Conservation (phyloP, 2,888 invertebrate species). For the Allophyes oxyacanthae region DNA sequence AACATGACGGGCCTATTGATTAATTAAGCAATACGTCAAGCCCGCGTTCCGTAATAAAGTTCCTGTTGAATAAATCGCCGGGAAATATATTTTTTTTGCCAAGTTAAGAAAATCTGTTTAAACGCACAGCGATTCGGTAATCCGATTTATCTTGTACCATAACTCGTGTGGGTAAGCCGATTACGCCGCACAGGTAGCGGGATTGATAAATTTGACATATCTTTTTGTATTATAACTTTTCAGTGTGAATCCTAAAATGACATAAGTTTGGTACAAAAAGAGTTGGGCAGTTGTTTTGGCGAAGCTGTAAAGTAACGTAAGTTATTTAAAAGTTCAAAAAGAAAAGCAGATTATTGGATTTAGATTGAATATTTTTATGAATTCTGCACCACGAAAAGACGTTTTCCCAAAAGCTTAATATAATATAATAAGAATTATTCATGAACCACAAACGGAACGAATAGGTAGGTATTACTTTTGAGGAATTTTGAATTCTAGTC, state of each 20-base stretch:
- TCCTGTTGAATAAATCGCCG: slow-evolving; percentile 51
- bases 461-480: slow-evolving; percentile 33
- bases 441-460: slow-evolving; percentile 37
- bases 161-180: slow-evolving; percentile 56
- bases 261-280: slow-evolving; percentile 5
- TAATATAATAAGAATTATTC: slow-evolving; percentile 46
- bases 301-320: background rate
- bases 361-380: slow-evolving; percentile 31
- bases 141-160: slow-evolving; percentile 57
- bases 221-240: slow-evolving; percentile 31
- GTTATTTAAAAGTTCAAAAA: slow-evolving; percentile 7
- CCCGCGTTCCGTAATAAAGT: slow-evolving; percentile 50
- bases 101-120: slow-evolving; percentile 48
- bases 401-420: slow-evolving; percentile 39
- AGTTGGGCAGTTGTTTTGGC: slow-evolving; percentile 5
- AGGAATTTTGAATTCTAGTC: slow-evolving; percentile 14
- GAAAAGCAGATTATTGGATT: slow-evolving; percentile 32
- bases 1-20: slow-evolving; percentile 46
- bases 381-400: slow-evolving; percentile 19
- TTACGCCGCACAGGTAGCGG: slow-evolving; percentile 44
- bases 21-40: slow-evolving; percentile 57
- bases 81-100: slow-evolving; percentile 46
- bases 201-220: slow-evolving; percentile 36
- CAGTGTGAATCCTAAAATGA: slow-evolving; percentile 5
- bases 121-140: slow-evolving; percentile 50